Evolutionary conservation across 2,888 invertebrate species (phyloP).

Genomic region (Xanthorhoe designata): DNA sequence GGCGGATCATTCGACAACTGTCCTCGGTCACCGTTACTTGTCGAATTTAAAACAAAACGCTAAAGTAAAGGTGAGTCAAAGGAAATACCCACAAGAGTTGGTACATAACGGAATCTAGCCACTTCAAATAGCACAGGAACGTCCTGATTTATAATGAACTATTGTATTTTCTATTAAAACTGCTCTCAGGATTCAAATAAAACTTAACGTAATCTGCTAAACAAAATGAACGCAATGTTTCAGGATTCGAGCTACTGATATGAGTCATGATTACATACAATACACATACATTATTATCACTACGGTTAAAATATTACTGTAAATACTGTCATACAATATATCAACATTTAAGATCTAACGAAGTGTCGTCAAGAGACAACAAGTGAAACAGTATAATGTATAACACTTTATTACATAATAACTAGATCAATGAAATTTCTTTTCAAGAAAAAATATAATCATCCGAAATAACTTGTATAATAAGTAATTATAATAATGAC

Average conservation of each 20-base stretch:
- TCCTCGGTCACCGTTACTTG: conserved; percentile 58
- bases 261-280: conserved; percentile 16
- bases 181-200: not conserved
- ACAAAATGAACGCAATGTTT: conserved; percentile 6
- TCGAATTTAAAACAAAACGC: conserved; percentile 38
- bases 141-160: not conserved
- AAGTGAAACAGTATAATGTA: conserved; percentile 13
- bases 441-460: conserved; percentile 19
- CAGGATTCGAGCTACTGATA: conserved; percentile 22
- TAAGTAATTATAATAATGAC: conserved; percentile 9
- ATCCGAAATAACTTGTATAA: conserved; percentile 20
- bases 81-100: not conserved
- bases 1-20: conserved; percentile 79
- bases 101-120: conserved; percentile 12
- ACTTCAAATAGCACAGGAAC: conserved; percentile 3
- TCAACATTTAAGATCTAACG: conserved; percentile 17
- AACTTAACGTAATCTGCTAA: not conserved
- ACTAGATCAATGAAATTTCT: conserved; percentile 23
- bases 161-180: not conserved
- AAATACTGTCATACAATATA: conserved; percentile 34
- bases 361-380: conserved; percentile 22
- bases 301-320: conserved; percentile 23
- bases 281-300: conserved; percentile 18
- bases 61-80: conserved; percentile 32
- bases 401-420: conserved; percentile 12